phyloP scores from a whole-genome alignment of 1,140 invertebrate genomes.

The Bombus pyrosoma region DNA sequence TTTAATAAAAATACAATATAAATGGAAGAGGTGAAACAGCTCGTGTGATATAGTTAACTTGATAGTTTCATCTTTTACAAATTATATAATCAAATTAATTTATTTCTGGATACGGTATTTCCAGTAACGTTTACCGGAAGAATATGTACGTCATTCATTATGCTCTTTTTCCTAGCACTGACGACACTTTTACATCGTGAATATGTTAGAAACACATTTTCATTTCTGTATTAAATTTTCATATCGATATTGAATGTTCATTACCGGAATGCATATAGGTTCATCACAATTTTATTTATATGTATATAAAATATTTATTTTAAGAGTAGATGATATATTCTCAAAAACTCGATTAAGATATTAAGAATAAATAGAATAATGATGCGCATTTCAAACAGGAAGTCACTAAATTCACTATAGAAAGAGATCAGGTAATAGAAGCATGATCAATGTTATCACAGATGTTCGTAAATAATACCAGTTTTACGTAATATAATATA shows the following conservation, averaged over 20 bases:
- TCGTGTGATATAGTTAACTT: not conserved
- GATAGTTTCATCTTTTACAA: not conserved
- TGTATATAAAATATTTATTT: not conserved
- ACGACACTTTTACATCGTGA: not conserved
- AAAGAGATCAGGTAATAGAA: slow-evolving; percentile 22
- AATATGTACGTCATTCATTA: not conserved
- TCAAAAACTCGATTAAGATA: not conserved
- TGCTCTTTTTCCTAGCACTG: not conserved
- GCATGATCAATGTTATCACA: slow-evolving; percentile 28
- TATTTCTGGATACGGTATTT: not conserved
- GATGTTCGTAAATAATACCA: slow-evolving; percentile 17
- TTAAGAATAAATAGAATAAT: not conserved
- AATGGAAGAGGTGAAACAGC: too few species aligned
- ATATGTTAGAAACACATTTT: not conserved
- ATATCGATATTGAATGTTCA: not conserved
- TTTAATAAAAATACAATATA: too few species aligned
- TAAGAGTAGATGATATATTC: not conserved
- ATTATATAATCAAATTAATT: not conserved
- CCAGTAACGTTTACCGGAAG: not conserved
- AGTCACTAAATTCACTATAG: slow-evolving; percentile 4
- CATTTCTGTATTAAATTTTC: not conserved
- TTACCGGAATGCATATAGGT: too few species aligned
- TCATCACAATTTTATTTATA: not conserved
- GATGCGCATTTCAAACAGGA: not conserved
- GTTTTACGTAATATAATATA: slow-evolving; percentile 18